Percentiles rank a stretch among this genome's conserved stretches.
phyloP scores from a whole-genome alignment of 2,113 vertebrate species.

The Spilogale gracilis region DNA sequence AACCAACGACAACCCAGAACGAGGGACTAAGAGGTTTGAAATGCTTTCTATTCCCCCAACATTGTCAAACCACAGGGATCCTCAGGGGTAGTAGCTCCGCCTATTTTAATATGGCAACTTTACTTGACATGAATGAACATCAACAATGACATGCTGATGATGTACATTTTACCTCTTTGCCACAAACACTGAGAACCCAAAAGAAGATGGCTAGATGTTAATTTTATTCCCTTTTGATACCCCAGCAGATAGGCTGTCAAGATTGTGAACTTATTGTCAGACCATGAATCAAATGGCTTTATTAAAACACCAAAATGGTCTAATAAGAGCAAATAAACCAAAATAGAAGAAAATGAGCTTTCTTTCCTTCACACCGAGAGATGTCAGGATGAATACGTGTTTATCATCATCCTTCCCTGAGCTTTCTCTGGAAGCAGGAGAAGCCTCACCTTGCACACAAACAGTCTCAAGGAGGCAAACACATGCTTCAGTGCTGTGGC shows the following conservation, averaged over 20 bases:
- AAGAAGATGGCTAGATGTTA: neutral
- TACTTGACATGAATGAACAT: neutral
- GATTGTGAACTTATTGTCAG: conserved; percentile 4
- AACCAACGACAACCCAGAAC: neutral
- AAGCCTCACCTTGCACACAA: conserved; percentile 95
- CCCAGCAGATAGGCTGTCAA: neutral
- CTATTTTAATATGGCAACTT: neutral
- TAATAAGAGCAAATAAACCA: neutral
- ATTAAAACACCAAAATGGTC: neutral
- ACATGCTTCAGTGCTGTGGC: conserved; percentile 94
- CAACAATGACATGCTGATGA: neutral
- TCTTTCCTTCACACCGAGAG: neutral
- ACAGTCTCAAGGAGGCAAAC: conserved; percentile 95
- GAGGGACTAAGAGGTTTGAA: neutral
- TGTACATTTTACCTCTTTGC: neutral
- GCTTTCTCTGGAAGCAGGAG: neutral
- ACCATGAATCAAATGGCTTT: neutral
- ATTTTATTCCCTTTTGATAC: neutral
- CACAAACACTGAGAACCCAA: neutral
- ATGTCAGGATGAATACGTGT: neutral
- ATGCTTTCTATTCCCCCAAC: neutral
- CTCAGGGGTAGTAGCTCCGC: neutral
- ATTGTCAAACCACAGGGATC: neutral
- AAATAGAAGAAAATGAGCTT: neutral
- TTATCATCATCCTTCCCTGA: neutral